phyloP scores from a whole-genome alignment of 2,797 vertebrate genomes.

The Gobionotothen gibberifrons region DNA sequence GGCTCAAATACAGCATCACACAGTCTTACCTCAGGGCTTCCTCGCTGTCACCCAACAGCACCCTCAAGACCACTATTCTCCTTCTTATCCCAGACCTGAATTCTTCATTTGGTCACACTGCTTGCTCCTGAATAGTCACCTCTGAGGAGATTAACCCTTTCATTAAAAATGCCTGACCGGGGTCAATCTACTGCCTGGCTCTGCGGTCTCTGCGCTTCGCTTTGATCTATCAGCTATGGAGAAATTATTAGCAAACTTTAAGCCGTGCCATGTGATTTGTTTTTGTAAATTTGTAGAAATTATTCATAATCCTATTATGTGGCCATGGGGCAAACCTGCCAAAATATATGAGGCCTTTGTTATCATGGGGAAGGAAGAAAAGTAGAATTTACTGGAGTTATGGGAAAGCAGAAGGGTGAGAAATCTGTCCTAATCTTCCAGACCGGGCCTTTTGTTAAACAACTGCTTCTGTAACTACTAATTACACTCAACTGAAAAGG shows the following conservation, averaged over 20 bases:
- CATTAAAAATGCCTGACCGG: slow-evolving; percentile 95
- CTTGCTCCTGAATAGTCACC: slow-evolving; percentile 98
- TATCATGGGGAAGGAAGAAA: slow-evolving; percentile 89
- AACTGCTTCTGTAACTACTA: slow-evolving; percentile 85
- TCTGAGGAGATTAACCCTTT: slow-evolving; percentile 99
- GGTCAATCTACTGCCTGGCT: slow-evolving; percentile 96
- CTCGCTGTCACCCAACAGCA: slow-evolving; percentile 87
- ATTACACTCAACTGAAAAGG: slow-evolving; percentile 84
- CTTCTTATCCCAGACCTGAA: slow-evolving; percentile 89
- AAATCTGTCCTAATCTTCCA: slow-evolving; percentile 89
- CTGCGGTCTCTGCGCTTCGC: slow-evolving; percentile 85
- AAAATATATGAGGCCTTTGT: slow-evolving; percentile 94
- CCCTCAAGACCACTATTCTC: slow-evolving; percentile 80
- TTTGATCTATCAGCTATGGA: slow-evolving; percentile 99
- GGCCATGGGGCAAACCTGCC: slow-evolving; percentile 91
- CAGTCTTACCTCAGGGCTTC: slow-evolving; percentile 88
- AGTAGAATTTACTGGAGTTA: slow-evolving; percentile 89
- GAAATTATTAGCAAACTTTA: slow-evolving; percentile 98
- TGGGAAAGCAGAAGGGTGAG: slow-evolving; percentile 92
- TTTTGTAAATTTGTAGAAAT: slow-evolving; percentile 99
- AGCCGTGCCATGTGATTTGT: slow-evolving; percentile 99
- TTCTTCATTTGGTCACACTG: slow-evolving; percentile 99
- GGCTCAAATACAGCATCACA: slow-evolving; percentile 81
- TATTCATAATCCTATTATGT: slow-evolving; percentile 99
- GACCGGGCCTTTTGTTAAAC: slow-evolving; percentile 89